phyloP scores from a whole-genome alignment of 2,888 invertebrate genomes.

The Elysia crispata region DNA sequence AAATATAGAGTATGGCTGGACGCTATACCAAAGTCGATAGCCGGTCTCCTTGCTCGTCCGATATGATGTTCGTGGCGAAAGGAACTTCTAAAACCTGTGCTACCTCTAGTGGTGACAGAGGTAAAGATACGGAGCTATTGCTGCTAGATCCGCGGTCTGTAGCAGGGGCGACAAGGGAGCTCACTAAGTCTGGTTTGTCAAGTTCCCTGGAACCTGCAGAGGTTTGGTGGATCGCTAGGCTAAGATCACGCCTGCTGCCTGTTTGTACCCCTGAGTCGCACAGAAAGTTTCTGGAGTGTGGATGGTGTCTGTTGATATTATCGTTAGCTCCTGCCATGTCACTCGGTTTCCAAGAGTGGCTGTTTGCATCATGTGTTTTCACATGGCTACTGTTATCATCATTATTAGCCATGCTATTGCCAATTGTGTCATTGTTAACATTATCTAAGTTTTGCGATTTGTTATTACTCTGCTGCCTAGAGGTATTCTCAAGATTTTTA shows the following conservation, averaged over 20 bases:
- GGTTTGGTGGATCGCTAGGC: neutral
- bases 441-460: no score
- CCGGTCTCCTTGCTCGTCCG: slow-evolving; percentile 46
- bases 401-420: neutral
- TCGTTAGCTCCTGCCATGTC: no score
- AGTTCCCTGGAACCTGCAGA: neutral
- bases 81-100: slow-evolving; percentile 36
- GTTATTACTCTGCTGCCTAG: neutral
- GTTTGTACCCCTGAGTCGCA: no score
- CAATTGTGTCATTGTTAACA: neutral
- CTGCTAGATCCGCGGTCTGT: neutral
- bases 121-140: neutral
- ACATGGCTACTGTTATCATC: neutral
- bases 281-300: no score
- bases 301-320: no score
- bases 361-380: no score
- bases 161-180: neutral
- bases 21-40: slow-evolving; percentile 50
- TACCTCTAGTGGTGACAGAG: slow-evolving; percentile 20
- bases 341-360: no score
- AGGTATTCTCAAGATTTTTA: neutral
- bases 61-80: slow-evolving; percentile 49
- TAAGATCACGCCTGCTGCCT: no score
- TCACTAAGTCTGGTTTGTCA: neutral
- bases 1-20: no score